phyloP scores from a whole-genome alignment of 1,140 invertebrate species.

The Tetramorium alpestre region DNA sequence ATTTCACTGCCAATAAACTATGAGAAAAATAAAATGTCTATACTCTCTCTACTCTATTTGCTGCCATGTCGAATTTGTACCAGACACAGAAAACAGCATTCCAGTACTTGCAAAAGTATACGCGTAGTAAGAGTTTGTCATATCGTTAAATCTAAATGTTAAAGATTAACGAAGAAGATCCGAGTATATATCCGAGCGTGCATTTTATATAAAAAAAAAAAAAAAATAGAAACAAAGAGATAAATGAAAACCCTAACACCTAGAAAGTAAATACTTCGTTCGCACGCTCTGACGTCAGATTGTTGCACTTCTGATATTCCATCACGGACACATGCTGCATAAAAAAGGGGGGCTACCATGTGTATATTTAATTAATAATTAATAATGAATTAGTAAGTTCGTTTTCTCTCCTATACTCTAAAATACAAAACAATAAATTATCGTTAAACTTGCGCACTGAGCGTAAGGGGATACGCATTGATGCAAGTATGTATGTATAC shows the following conservation, averaged over 20 bases:
- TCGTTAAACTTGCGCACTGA: slow-evolving; percentile 69
- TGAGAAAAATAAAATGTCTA: slow-evolving; percentile 26
- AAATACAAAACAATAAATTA: slow-evolving; percentile 81
- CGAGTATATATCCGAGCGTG: slow-evolving; percentile 49
- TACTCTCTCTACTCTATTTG: slow-evolving; percentile 45
- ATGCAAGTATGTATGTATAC: slow-evolving; percentile 61
- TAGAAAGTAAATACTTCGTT: slow-evolving; percentile 33
- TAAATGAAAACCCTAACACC: slow-evolving; percentile 48
- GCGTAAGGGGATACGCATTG: slow-evolving; percentile 52
- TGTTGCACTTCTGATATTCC: slow-evolving; percentile 49
- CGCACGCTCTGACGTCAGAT: slow-evolving; percentile 18
- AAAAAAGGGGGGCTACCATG: slow-evolving; percentile 42
- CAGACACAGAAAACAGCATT: slow-evolving; percentile 35
- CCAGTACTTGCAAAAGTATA: slow-evolving; percentile 14
- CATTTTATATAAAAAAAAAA: slow-evolving; percentile 16
- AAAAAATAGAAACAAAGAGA: not conserved
- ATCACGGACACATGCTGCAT: slow-evolving; percentile 61
- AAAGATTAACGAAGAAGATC: slow-evolving; percentile 33
- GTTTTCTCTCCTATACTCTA: slow-evolving; percentile 67
- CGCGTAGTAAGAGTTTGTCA: slow-evolving; percentile 15
- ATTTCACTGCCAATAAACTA: slow-evolving; percentile 52
- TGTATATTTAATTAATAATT: slow-evolving; percentile 60
- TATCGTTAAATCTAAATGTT: slow-evolving; percentile 17
- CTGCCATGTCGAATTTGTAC: slow-evolving; percentile 48
- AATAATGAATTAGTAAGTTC: slow-evolving; percentile 71